A percentile compares a stretch with the other conserved stretches of the same genome.
These are phyloP conservation scores for Myathropa florea DNA, from an alignment of 2,888 invertebrate species.

Conservation along the genomic window DNA sequence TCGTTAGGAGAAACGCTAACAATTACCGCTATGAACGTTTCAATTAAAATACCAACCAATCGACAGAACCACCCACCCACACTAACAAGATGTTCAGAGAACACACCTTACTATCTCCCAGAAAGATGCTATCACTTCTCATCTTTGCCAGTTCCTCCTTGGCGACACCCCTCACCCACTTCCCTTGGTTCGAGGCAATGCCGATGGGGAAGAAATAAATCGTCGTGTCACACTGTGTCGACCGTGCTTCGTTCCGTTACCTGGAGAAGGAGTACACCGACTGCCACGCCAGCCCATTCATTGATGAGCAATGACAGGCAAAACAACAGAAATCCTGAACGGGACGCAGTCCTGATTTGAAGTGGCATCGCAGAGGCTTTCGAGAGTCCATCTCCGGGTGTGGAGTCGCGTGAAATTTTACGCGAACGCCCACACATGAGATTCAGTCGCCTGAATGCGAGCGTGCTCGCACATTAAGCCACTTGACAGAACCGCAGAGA, in stretches of 20 bases:
- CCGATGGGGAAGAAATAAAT: conserved; percentile 42
- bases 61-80: conserved; percentile 64
- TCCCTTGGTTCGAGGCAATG: neutral
- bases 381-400: conserved; percentile 5
- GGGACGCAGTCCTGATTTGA: conserved; percentile 24
- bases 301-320: conserved; percentile 50
- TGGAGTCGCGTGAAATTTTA: conserved; percentile 57
- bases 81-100: conserved; percentile 43
- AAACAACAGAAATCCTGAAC: conserved; percentile 20
- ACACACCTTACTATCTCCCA: conserved; percentile 50
- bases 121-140: conserved; percentile 56
- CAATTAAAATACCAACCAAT: conserved; percentile 70
- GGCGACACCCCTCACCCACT: neutral
- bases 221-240: conserved; percentile 36
- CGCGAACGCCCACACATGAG: conserved; percentile 63
- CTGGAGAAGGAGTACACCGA: conserved; percentile 1
- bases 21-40: conserved; percentile 69
- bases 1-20: conserved; percentile 36
- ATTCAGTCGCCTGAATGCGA: conserved; percentile 33
- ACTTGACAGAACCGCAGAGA: conserved; percentile 53
- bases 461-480: conserved; percentile 57
- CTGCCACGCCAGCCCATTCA: neutral
- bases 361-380: neutral
- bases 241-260: conserved; percentile 52
- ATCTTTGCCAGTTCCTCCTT: conserved; percentile 36